A percentile compares a stretch with the other conserved stretches of the same genome.
Conservation (phyloP, 2,113 vertebrate genomes). For the Tachysurus fulvidraco region DNA sequence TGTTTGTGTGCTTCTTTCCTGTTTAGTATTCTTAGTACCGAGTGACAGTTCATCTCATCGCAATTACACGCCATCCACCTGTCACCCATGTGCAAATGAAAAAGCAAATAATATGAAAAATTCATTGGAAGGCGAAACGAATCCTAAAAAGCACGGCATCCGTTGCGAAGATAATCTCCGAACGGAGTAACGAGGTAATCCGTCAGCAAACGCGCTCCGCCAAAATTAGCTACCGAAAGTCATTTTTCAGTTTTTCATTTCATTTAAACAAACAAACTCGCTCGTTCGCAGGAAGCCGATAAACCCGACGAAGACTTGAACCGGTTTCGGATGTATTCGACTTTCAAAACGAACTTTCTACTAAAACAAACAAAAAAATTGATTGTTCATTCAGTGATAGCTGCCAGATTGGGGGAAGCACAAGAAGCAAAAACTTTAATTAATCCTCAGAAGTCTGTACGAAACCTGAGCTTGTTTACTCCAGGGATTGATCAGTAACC, state of each 20-base stretch:
- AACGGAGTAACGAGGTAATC: neutral
- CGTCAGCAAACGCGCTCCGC: neutral
- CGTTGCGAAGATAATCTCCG: neutral
- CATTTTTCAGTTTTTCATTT: neutral
- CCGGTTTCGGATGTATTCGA: neutral
- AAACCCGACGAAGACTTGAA: neutral
- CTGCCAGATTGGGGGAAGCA: neutral
- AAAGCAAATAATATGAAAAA: neutral
- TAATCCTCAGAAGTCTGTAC: slow-evolving; percentile 20
- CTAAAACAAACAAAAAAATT: neutral
- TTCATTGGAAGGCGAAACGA: neutral
- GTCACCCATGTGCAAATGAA: neutral
- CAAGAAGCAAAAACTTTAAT: slow-evolving; percentile 1
- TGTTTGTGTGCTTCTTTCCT: neutral
- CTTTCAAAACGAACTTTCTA: neutral
- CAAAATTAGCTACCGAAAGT: neutral
- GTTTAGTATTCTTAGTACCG: neutral
- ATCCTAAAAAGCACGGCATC: neutral
- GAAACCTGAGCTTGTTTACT: slow-evolving; percentile 25
- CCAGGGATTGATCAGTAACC: slow-evolving; percentile 31
- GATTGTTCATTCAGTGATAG: neutral
- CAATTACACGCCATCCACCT: slow-evolving; percentile 24
- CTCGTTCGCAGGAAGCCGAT: neutral
- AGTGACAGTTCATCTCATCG: slow-evolving; percentile 2
- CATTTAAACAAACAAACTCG: slow-evolving; percentile 2